A percentile compares a stretch with the other conserved stretches of the same genome.
phyloP scores from a whole-genome alignment of 1,140 invertebrate genomes.

The Mizuhopecten yessoensis region DNA sequence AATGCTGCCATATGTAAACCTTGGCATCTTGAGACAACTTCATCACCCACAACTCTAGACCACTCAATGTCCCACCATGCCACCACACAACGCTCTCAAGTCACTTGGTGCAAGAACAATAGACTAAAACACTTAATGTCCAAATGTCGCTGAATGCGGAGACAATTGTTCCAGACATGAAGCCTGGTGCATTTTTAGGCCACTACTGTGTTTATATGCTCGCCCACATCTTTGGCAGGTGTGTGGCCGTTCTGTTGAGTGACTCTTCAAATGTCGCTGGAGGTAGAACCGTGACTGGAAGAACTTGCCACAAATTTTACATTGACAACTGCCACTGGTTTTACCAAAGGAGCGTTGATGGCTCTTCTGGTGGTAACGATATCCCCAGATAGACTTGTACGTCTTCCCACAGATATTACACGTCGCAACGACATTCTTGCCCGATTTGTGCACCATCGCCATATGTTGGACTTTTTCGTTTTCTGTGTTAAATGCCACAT shows the following conservation, averaged over 20 bases:
- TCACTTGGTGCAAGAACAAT: too few relatives aligned
- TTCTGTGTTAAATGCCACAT: background rate
- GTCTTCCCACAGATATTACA: slow-evolving; percentile 42
- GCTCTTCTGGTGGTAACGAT: slow-evolving; percentile 48
- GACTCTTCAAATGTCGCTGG: slow-evolving; percentile 46
- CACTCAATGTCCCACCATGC: too few relatives aligned
- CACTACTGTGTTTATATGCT: slow-evolving; percentile 50
- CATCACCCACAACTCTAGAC: too few relatives aligned
- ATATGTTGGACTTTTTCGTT: background rate
- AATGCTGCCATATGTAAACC: too few relatives aligned
- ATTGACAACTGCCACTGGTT: slow-evolving; percentile 29
- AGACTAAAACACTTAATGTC: too few relatives aligned
- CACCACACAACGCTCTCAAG: too few relatives aligned
- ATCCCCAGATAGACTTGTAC: slow-evolving; percentile 24
- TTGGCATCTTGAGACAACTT: too few relatives aligned
- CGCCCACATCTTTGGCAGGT: slow-evolving; percentile 41
- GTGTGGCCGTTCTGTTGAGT: slow-evolving; percentile 45
- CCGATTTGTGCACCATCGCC: background rate
- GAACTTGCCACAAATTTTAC: slow-evolving; percentile 44
- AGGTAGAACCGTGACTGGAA: slow-evolving; percentile 43
- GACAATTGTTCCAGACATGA: background rate
- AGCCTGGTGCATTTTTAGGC: slow-evolving; percentile 8
- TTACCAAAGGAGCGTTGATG: slow-evolving; percentile 34
- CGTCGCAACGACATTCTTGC: background rate
- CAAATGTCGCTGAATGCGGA: background rate